phyloP scores from a whole-genome alignment of 2,113 vertebrate species.

The Anarrhichthys ocellatus region DNA sequence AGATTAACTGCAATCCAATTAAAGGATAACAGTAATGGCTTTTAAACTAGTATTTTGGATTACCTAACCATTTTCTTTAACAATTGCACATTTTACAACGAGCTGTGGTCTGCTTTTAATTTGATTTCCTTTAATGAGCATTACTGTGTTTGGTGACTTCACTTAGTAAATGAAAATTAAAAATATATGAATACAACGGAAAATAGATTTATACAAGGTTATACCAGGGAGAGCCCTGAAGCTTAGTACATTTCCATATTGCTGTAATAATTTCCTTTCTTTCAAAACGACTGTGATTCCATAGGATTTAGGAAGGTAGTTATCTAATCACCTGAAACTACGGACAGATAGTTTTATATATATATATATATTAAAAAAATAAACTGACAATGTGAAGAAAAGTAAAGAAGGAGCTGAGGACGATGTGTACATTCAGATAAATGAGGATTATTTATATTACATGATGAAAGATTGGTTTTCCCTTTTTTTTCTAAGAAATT shows the following conservation, averaged over 20 bases:
- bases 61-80: constrained; percentile 75
- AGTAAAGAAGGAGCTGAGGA: constrained; percentile 79
- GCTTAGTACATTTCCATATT: constrained; percentile 85
- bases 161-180: constrained; percentile 79
- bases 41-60: constrained; percentile 80
- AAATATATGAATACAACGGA: constrained; percentile 70
- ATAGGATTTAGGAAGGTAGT: constrained; percentile 86
- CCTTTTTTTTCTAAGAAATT: constrained; percentile 79
- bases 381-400: constrained; percentile 67
- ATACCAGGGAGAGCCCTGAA: constrained; percentile 76
- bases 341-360: constrained; percentile 83
- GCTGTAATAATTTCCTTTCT: constrained; percentile 83
- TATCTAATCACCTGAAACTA: constrained; percentile 78
- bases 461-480: constrained; percentile 82
- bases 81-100: constrained; percentile 78
- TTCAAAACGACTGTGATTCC: constrained; percentile 91
- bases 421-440: constrained; percentile 91
- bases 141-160: constrained; percentile 83
- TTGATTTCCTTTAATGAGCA: constrained; percentile 78
- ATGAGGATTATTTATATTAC: constrained; percentile 89
- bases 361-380: constrained; percentile 67
- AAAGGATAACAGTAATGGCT: constrained; percentile 80
- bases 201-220: constrained; percentile 81
- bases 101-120: constrained; percentile 77
- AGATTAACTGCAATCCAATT: constrained; percentile 80